Conservation (phyloP, 2,113 vertebrate species). For the Panurus biarmicus region DNA sequence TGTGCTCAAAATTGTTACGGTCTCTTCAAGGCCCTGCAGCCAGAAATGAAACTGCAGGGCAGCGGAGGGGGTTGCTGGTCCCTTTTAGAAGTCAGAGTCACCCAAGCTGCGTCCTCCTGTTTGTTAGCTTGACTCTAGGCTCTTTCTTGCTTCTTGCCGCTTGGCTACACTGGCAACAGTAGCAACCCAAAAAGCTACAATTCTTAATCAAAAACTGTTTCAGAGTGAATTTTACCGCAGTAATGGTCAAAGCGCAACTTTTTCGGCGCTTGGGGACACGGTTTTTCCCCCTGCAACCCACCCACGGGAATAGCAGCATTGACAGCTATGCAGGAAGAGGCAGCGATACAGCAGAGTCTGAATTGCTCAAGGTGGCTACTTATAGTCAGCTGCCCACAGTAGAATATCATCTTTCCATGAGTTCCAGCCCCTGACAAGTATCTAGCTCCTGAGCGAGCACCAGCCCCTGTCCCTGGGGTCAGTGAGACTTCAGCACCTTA, state of each 20-base stretch:
- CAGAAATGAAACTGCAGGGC: background rate
- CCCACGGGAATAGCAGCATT: no score
- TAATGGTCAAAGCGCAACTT: background rate
- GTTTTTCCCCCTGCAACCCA: no score
- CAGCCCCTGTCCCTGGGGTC: background rate
- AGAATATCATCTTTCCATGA: no score
- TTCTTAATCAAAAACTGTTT: background rate
- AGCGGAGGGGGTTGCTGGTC: no score
- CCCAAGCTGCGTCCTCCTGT: background rate
- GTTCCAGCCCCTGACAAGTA: no score
- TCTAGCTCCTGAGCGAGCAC: background rate
- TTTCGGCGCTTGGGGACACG: background rate
- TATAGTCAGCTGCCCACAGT: no score
- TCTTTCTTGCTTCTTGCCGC: background rate
- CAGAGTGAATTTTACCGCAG: background rate
- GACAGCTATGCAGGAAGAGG: background rate
- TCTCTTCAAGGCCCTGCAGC: no score
- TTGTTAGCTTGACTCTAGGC: no score
- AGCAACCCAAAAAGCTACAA: background rate
- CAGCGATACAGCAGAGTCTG: no score
- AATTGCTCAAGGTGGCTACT: background rate
- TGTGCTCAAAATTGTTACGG: background rate
- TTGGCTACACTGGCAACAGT: background rate
- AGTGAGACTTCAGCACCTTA: no score
- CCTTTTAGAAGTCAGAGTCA: background rate